These are phyloP conservation scores for Drosophila macrospina DNA, from an alignment of 2,888 invertebrate species.

Conservation along the genomic window DNA sequence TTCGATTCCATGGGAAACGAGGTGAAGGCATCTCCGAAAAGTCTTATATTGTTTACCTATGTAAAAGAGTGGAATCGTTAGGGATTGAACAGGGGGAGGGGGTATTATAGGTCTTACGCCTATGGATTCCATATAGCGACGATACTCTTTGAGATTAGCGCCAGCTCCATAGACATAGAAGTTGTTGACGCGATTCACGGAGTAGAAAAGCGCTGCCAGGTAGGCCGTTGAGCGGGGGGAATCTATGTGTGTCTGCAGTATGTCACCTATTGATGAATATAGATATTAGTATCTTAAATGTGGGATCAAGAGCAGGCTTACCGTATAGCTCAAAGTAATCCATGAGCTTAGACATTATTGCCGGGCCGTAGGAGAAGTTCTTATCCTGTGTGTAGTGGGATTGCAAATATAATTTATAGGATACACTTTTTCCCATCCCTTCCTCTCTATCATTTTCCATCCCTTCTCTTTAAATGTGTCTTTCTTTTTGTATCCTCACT, in stretches of 20 bases:
- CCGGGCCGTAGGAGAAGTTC: conserved; percentile 92
- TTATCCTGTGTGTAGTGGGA: conserved; percentile 87
- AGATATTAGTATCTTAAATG: neutral
- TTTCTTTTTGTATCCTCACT: neutral
- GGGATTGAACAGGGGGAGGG: too few relatives aligned
- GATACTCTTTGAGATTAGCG: conserved; percentile 87
- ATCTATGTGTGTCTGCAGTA: conserved; percentile 92
- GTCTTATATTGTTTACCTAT: conserved; percentile 85
- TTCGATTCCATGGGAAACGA: conserved; percentile 86
- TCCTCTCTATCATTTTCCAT: neutral
- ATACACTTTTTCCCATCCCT: neutral
- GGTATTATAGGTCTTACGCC: conserved; percentile 86
- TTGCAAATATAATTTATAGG: too few relatives aligned
- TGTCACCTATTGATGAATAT: conserved; percentile 84
- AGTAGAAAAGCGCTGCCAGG: conserved; percentile 88
- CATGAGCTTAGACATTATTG: conserved; percentile 90
- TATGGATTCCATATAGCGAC: conserved; percentile 89
- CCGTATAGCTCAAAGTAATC: conserved; percentile 88
- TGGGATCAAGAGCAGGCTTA: neutral
- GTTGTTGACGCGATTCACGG: conserved; percentile 87
- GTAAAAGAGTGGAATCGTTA: neutral
- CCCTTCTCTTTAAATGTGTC: too few relatives aligned
- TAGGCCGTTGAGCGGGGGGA: conserved; percentile 93
- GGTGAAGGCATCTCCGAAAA: conserved; percentile 86
- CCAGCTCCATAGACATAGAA: conserved; percentile 89